A percentile compares a stretch with the other conserved stretches of the same genome.
These are phyloP conservation scores for Calliphora vicina DNA, from an alignment of 1,140 invertebrate species.

Conservation along the genomic window DNA sequence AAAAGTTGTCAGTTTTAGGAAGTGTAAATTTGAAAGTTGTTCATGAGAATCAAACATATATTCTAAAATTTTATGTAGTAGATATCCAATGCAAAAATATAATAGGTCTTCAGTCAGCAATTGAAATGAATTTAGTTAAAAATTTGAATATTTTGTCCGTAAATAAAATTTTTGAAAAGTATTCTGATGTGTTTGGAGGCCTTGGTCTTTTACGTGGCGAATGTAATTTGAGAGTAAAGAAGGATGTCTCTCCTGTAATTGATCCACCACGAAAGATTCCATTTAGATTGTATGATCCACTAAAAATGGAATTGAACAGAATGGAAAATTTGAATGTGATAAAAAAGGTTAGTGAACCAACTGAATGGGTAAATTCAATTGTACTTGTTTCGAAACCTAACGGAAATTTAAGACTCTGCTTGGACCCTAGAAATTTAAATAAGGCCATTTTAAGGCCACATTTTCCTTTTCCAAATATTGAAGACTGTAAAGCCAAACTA, in stretches of 20 bases:
- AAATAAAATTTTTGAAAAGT: no score
- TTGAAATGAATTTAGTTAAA: slow-evolving; percentile 18
- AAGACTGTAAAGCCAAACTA: slow-evolving; percentile 59
- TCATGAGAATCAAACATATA: no score
- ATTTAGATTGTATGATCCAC: slow-evolving; percentile 48
- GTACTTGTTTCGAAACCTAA: slow-evolving; percentile 51
- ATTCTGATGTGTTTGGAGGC: no score
- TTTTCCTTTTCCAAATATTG: slow-evolving; percentile 61
- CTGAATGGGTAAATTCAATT: slow-evolving; percentile 46
- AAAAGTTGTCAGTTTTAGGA: no score
- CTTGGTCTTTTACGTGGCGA: no score
- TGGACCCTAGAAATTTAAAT: slow-evolving; percentile 65
- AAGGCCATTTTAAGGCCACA: slow-evolving; percentile 60
- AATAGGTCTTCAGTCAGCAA: slow-evolving; percentile 24
- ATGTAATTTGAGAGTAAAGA: no score
- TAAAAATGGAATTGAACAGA: slow-evolving; percentile 53
- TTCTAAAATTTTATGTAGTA: not conserved
- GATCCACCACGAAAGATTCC: slow-evolving; percentile 56
- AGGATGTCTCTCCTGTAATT: slow-evolving; percentile 40
- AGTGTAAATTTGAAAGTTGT: no score
- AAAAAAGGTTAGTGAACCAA: slow-evolving; percentile 53
- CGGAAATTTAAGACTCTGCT: slow-evolving; percentile 58
- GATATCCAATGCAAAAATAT: slow-evolving; percentile 38
- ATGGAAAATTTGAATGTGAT: slow-evolving; percentile 50
- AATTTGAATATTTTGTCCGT: no score